Percentiles rank a stretch among this genome's conserved stretches.
Conservation (phyloP, 2,113 vertebrate species). For the Clarias macrocephalus region DNA sequence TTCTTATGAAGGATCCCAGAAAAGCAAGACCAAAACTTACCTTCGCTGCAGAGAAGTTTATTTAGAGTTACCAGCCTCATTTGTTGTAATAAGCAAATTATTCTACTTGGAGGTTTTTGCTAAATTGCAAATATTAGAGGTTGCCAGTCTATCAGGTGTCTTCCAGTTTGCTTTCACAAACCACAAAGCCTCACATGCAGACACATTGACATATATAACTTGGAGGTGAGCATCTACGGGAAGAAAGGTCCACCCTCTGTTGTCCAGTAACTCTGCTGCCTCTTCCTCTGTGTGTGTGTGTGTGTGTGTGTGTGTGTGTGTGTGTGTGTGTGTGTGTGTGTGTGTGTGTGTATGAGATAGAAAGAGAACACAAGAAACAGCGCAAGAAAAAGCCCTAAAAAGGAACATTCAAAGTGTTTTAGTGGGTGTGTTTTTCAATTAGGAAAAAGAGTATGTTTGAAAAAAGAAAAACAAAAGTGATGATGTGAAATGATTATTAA, state of each 20-base stretch:
- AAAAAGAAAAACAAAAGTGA: not conserved
- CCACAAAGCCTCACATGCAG: constrained; percentile 20
- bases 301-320: not conserved
- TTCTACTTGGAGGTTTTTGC: not conserved
- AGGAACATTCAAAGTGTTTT: not conserved
- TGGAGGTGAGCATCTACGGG: constrained; percentile 51
- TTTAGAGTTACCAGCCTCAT: too few species aligned
- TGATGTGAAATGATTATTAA: not conserved
- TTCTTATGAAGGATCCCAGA: too few species aligned
- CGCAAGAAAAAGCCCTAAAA: not conserved
- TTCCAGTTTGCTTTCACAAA: not conserved
- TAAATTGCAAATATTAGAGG: not conserved
- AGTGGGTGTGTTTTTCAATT: not conserved
- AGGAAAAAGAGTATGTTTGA: not conserved
- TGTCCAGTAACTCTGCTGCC: constrained; percentile 48
- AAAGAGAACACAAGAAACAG: constrained; percentile 7
- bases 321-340: not conserved
- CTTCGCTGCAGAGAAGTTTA: too few species aligned
- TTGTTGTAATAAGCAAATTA: not conserved
- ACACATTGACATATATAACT: constrained; percentile 35
- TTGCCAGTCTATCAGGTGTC: not conserved
- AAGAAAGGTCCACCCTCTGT: constrained; percentile 59
- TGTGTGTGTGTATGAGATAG: constrained; percentile 2
- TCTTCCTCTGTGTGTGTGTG: not conserved
- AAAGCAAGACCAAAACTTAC: too few species aligned